Evolutionary conservation across 2,797 vertebrate genomes (phyloP).

Genomic region (Pogonophryne albipinna): DNA sequence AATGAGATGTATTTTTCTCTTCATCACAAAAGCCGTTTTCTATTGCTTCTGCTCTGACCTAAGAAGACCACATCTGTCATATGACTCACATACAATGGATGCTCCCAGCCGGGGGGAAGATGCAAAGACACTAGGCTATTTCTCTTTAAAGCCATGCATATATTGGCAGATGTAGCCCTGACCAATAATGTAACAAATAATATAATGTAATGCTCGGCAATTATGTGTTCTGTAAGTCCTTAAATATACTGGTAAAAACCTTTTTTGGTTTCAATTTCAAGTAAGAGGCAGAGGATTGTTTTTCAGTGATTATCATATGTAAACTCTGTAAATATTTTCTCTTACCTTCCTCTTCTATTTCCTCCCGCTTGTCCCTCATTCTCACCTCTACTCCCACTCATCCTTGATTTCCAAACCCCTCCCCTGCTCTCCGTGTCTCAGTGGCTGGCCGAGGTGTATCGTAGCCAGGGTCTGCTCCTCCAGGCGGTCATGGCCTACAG

Average conservation of each 20-base stretch:
- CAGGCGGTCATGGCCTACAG: constrained; percentile 94
- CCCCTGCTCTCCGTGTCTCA: constrained; percentile 56
- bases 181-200: neutral
- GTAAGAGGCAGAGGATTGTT: neutral
- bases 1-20: neutral
- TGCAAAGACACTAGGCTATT: neutral
- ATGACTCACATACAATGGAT: constrained; percentile 20
- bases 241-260: neutral
- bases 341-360: neutral
- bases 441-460: constrained; percentile 95
- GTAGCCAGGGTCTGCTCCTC: constrained; percentile 91
- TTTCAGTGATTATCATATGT: neutral
- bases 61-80: constrained; percentile 5
- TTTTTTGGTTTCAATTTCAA: neutral
- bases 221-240: neutral
- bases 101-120: constrained; percentile 3
- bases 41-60: neutral
- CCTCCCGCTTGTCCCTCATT: neutral
- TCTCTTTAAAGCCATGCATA: neutral
- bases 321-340: neutral
- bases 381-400: constrained; percentile 14
- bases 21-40: neutral
- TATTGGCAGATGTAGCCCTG: neutral
- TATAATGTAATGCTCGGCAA: neutral
- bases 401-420: neutral